Evolutionary conservation across 2,113 vertebrate genomes (phyloP).

Genomic region (Coryphaenoides rupestris): DNA sequence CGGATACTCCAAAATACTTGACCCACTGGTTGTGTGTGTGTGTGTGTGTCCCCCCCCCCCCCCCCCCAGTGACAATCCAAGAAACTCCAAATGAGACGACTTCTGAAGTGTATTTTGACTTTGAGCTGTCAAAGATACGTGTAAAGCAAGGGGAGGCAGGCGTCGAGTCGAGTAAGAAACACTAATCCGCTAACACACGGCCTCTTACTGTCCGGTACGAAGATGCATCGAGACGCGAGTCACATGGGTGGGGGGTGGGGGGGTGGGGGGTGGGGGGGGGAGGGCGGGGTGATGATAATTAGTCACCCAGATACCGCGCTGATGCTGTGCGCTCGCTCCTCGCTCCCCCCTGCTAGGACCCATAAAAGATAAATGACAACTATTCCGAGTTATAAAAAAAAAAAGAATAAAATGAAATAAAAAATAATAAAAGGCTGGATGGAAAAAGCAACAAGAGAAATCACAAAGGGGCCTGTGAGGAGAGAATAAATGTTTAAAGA

Average conservation of each 20-base stretch:
- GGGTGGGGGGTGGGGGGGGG: slow-evolving; percentile 35
- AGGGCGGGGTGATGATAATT: slow-evolving; percentile 59
- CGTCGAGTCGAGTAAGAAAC: too few species aligned
- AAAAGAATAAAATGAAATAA: too few species aligned
- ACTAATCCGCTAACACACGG: slow-evolving; percentile 33
- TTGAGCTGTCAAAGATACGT: background rate
- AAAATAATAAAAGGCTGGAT: too few species aligned
- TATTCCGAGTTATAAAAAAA: slow-evolving; percentile 66
- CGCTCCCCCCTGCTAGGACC: slow-evolving; percentile 57
- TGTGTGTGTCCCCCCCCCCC: slow-evolving; percentile 3
- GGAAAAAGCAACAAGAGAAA: slow-evolving; percentile 74
- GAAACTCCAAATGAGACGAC: too few species aligned
- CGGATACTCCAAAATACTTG: slow-evolving; percentile 39
- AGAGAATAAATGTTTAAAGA: slow-evolving; percentile 88
- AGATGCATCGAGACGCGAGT: slow-evolving; percentile 45
- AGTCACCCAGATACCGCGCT: slow-evolving; percentile 57
- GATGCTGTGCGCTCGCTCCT: slow-evolving; percentile 42
- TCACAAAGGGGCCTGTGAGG: slow-evolving; percentile 69
- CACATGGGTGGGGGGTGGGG: slow-evolving; percentile 59
- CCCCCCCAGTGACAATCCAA: slow-evolving; percentile 8
- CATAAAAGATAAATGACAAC: slow-evolving; percentile 75
- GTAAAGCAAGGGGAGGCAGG: background rate
- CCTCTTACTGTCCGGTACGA: too few species aligned
- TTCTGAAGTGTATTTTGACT: background rate
- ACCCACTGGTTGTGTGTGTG: slow-evolving; percentile 26